These are phyloP conservation scores for Drosophila borealis DNA, from an alignment of 2,888 invertebrate genomes.

Conservation along the genomic window DNA sequence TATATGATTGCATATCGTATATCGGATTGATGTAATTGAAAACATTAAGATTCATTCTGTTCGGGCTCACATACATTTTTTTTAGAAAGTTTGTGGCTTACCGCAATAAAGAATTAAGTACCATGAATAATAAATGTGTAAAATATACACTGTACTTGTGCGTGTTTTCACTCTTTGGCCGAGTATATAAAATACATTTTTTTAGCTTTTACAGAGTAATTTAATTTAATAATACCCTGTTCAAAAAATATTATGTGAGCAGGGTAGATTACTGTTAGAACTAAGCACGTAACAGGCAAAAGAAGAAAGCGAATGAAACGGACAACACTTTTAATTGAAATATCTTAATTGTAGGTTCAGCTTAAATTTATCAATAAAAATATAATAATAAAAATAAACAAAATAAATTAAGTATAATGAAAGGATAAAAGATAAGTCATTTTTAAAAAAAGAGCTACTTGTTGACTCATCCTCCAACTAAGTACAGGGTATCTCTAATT, in stretches of 20 bases:
- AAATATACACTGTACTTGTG: background rate
- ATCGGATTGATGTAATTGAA: background rate
- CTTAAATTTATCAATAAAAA: background rate
- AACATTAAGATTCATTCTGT: background rate
- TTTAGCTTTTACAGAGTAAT: slow-evolving; percentile 1
- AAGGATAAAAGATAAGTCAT: too few relatives aligned
- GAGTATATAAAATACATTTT: background rate
- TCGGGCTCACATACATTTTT: background rate
- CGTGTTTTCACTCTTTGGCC: slow-evolving; percentile 5
- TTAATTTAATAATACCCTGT: slow-evolving; percentile 11
- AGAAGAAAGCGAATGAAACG: background rate
- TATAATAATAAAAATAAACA: too few relatives aligned
- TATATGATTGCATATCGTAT: background rate
- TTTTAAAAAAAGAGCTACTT: too few relatives aligned
- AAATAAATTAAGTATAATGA: too few relatives aligned
- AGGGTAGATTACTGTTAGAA: background rate
- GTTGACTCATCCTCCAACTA: background rate
- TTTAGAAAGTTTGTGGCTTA: background rate
- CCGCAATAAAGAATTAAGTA: slow-evolving; percentile 6
- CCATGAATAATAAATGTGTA: background rate
- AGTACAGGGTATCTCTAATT: background rate
- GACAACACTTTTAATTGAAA: background rate
- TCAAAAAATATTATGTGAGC: too few relatives aligned
- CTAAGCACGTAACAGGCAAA: background rate
- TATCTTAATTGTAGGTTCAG: background rate